Evolutionary conservation across 2,113 vertebrate genomes (phyloP).

Genomic region (Sebastes schlegelii): DNA sequence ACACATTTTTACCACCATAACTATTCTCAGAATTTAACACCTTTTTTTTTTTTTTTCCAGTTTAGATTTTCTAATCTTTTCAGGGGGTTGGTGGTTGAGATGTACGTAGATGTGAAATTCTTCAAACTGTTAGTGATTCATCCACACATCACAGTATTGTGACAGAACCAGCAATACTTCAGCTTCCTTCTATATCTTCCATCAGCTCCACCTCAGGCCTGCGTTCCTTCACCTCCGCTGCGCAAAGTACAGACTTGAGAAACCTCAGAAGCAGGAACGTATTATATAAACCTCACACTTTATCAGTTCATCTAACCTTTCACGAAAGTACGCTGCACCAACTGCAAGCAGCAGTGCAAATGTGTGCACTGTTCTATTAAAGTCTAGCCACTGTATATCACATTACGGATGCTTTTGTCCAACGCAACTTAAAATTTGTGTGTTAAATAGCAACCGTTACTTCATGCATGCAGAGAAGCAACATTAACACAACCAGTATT

Average conservation of each 20-base stretch:
- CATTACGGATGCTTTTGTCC: background rate
- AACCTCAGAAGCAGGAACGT: conserved; percentile 53
- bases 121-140: conserved; percentile 52
- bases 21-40: conserved; percentile 64
- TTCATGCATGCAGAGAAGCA: background rate
- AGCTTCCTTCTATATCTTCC: conserved; percentile 62
- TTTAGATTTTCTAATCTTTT: conserved; percentile 33
- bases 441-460: background rate
- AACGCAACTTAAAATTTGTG: background rate
- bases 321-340: background rate
- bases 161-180: conserved; percentile 17
- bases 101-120: conserved; percentile 30
- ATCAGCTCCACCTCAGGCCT: conserved; percentile 44
- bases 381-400: background rate
- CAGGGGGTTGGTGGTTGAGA: conserved; percentile 38
- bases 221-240: conserved; percentile 30
- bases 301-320: conserved; percentile 64
- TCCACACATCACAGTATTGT: conserved; percentile 62
- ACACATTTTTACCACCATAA: conserved; percentile 12
- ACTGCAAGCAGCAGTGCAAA: background rate
- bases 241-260: conserved; percentile 25
- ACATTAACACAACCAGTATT: background rate
- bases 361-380: background rate
- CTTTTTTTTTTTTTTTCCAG: background rate
- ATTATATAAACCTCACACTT: conserved; percentile 56